Base-by-base conservation (phyloP, 2,888 invertebrate species). In the Allophyes oxyacanthae region DNA sequence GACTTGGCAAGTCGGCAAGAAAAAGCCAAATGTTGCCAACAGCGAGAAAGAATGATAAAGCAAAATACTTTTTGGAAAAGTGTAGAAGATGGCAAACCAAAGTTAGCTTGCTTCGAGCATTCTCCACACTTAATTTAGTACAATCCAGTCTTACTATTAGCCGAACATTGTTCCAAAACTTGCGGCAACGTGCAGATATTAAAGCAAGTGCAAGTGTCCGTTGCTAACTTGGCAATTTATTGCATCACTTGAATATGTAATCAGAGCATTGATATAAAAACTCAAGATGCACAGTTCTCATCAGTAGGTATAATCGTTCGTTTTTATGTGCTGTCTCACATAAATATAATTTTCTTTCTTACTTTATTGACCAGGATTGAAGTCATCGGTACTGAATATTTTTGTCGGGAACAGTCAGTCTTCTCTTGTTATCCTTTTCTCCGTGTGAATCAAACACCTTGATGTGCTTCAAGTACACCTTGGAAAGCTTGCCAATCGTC, bases 241-340 rank as follows among this genome's bases (percentile, higher is more conserved):
- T 79, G 79, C 84, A 75, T 70, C 78, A 81, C 80, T 80, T 83
- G 82, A 82, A 83, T 85, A 81, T 82, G 78, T 85, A 85, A 83
- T 81, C 74, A 76, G 74, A 20, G 4, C 20, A 3, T 20, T 20
- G 20, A 20, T 20, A 20, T 20, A 3, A 20, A 20, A 20, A 20
- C 20, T 20, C 20, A 3, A 20, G 20, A 20, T 3, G 4, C 20
- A 4, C 20, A 20, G 4, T 20, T 20, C 4, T 20, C n/a, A n/a
- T n/a, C n/a, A n/a, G n/a, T n/a, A n/a, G n/a, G n/a, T n/a, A n/a
- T n/a, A n/a, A n/a, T n/a, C n/a, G n/a, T n/a, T n/a, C n/a, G n/a
- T n/a, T n/a, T n/a, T n/a, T n/a, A n/a, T n/a, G n/a, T n/a, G n/a
- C n/a, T n/a, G n/a, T n/a, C n/a, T n/a, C n/a, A n/a, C n/a, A n/a